phyloP scores from a whole-genome alignment of 2,888 invertebrate species.

The Netelia inedita region DNA sequence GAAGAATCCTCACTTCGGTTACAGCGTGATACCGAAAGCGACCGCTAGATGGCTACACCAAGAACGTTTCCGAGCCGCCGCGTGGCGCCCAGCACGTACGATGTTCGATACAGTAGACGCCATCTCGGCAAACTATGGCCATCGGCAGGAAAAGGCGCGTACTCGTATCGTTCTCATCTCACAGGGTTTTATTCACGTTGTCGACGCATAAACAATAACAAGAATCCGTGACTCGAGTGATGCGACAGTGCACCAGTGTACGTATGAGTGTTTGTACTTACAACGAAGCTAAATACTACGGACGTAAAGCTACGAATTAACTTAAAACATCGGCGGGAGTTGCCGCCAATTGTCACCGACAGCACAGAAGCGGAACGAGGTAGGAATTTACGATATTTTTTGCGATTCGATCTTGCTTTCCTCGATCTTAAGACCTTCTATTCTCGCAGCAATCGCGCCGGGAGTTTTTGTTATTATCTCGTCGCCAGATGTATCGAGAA shows the following conservation, averaged over 20 bases:
- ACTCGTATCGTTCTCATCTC: background rate
- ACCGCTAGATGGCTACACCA: background rate
- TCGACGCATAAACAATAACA: background rate
- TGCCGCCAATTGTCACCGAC: background rate
- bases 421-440: slow-evolving; percentile 69
- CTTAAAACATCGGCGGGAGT: background rate
- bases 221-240: background rate
- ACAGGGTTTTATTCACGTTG: slow-evolving; percentile 1
- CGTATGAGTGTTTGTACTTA: slow-evolving; percentile 7
- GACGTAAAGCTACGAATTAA: slow-evolving; percentile 5
- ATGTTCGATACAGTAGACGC: background rate
- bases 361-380: background rate
- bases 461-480: slow-evolving; percentile 44
- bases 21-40: background rate
- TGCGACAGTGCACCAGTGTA: slow-evolving; percentile 21
- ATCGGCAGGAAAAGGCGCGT: slow-evolving; percentile 24
- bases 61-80: background rate
- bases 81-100: slow-evolving; percentile 1
- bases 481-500: slow-evolving; percentile 57
- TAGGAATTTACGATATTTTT: slow-evolving; percentile 72
- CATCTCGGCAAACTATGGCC: background rate
- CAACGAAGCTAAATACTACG: slow-evolving; percentile 7
- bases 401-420: slow-evolving; percentile 66
- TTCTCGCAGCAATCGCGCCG: slow-evolving; percentile 66
- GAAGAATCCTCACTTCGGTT: background rate